Conservation (phyloP, 2,797 vertebrate species). For the Pteronotus mesoamericanus region DNA sequence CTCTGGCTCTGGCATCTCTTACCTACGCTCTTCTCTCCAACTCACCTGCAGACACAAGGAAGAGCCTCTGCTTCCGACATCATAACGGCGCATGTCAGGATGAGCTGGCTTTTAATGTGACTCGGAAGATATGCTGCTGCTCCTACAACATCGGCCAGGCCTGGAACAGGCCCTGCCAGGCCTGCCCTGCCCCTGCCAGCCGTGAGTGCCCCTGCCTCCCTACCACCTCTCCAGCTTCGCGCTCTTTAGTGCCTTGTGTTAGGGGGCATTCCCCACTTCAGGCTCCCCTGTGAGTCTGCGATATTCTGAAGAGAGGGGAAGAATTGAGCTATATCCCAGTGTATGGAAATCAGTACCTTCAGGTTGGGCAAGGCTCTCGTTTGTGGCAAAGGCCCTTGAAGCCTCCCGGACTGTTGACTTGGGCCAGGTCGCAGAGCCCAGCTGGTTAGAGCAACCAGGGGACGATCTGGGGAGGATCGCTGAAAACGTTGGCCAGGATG, state of each 20-base stretch:
- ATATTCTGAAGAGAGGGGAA: not conserved
- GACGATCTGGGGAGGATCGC: not conserved
- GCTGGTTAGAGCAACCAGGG: not conserved
- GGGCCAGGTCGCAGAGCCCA: not conserved
- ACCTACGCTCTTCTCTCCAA: not conserved
- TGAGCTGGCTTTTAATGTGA: conserved; percentile 94
- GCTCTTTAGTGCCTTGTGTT: not conserved
- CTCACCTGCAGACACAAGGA: conserved; percentile 90
- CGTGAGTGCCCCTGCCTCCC: conserved; percentile 80
- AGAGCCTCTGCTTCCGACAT: conserved; percentile 93
- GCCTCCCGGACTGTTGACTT: not conserved
- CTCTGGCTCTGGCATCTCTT: not conserved
- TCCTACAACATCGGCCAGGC: conserved; percentile 95
- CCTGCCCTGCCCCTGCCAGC: conserved; percentile 91
- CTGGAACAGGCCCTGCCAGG: conserved; percentile 95
- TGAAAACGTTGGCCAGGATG: fast-evolving
- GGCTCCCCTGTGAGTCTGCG: not conserved
- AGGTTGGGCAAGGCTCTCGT: not conserved
- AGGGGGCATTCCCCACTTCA: not conserved
- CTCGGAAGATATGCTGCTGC: conserved; percentile 97
- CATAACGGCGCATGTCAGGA: conserved; percentile 93
- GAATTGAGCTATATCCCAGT: not conserved
- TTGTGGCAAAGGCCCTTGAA: not conserved
- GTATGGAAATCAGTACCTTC: not conserved
- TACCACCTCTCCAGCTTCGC: not conserved